phyloP scores from a whole-genome alignment of 2,888 invertebrate genomes.

The Noctuana brunneofusca region DNA sequence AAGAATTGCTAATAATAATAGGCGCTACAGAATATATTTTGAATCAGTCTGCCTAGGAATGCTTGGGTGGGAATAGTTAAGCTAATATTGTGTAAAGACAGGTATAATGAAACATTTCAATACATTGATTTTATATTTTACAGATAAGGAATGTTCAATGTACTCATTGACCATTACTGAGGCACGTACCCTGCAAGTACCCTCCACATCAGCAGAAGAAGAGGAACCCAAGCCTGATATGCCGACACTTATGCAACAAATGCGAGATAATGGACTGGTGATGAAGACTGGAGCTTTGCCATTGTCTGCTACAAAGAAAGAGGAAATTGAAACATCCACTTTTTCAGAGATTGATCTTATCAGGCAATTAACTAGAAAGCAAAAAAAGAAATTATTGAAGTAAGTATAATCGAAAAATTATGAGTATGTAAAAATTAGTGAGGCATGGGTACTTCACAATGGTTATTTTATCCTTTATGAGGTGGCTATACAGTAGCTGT shows the following conservation, averaged over 20 bases:
- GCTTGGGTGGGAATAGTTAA: no score
- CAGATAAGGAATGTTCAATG: slow-evolving; percentile 97
- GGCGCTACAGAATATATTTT: no score
- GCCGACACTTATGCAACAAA: slow-evolving; percentile 91
- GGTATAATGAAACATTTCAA: no score
- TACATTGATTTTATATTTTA: no score
- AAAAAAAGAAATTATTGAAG: slow-evolving; percentile 95
- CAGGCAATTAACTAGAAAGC: slow-evolving; percentile 92
- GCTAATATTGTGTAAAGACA: no score
- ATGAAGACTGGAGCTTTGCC: slow-evolving; percentile 90
- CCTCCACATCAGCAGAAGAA: slow-evolving; percentile 87
- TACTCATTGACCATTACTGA: slow-evolving; percentile 93
- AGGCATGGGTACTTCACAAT: no score
- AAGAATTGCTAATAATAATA: no score
- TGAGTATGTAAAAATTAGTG: no score
- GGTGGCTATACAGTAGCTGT: no score
- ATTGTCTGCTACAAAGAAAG: slow-evolving; percentile 81
- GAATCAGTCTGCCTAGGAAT: no score
- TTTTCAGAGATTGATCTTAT: slow-evolving; percentile 90
- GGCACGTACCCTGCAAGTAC: slow-evolving; percentile 87
- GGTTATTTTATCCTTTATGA: no score
- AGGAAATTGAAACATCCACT: slow-evolving; percentile 80
- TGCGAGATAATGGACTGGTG: slow-evolving; percentile 95
- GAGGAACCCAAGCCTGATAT: slow-evolving; percentile 82
- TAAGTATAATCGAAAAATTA: slow-evolving; percentile 74